Conservation (phyloP, 2,113 vertebrate genomes). For the Anguilla rostrata region DNA sequence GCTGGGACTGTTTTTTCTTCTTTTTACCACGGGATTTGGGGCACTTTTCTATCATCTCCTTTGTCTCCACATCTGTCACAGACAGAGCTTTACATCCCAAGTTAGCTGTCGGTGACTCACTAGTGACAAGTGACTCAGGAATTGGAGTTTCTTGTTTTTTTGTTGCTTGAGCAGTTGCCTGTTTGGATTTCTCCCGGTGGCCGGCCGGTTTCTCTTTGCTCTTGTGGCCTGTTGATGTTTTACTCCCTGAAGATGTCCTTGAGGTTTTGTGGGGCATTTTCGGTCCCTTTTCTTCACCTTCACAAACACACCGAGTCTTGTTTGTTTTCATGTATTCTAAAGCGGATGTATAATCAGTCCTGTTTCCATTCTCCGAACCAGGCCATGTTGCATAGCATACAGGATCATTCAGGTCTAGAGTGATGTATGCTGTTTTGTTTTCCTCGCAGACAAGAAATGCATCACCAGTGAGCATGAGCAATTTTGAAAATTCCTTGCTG, state of each 20-base stretch:
- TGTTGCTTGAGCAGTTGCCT: slow-evolving; percentile 27
- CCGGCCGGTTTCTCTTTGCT: slow-evolving; percentile 54
- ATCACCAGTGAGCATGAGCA: slow-evolving; percentile 36
- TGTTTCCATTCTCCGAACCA: neutral
- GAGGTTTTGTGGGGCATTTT: slow-evolving; percentile 64
- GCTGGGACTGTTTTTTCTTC: slow-evolving; percentile 66
- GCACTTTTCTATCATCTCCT: slow-evolving; percentile 50
- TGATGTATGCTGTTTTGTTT: slow-evolving; percentile 38
- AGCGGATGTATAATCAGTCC: neutral
- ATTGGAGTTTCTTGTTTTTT: slow-evolving; percentile 51
- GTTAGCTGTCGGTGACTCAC: neutral
- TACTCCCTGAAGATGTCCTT: slow-evolving; percentile 53
- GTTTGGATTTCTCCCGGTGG: slow-evolving; percentile 40
- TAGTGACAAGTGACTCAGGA: slow-evolving; percentile 28
- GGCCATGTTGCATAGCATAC: slow-evolving; percentile 23
- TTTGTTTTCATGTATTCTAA: slow-evolving; percentile 18
- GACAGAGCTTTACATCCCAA: slow-evolving; percentile 38
- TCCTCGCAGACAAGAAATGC: slow-evolving; percentile 29
- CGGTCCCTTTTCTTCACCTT: slow-evolving; percentile 16
- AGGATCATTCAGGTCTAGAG: slow-evolving; percentile 54
- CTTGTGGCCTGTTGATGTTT: slow-evolving; percentile 48
- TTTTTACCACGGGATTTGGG: slow-evolving; percentile 60
- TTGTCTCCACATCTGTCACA: slow-evolving; percentile 43
- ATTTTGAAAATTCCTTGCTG: slow-evolving; percentile 47
- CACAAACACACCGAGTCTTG: slow-evolving; percentile 1